Conservation (phyloP, 1,140 invertebrate species). For the Lutraria rhynchaena region DNA sequence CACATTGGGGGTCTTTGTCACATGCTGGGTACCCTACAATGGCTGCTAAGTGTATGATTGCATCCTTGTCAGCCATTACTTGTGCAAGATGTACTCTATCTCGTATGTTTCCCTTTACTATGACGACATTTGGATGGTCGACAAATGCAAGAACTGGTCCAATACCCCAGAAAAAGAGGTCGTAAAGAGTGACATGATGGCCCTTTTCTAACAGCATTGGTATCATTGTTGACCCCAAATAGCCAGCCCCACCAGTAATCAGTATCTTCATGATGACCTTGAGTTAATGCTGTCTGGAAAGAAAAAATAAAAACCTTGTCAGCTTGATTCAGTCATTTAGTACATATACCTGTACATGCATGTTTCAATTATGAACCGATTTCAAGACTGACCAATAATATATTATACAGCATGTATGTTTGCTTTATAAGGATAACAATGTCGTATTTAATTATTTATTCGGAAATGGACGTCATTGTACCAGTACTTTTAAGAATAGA, state of each 20-base stretch:
- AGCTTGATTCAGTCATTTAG: too few species aligned
- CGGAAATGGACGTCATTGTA: too few species aligned
- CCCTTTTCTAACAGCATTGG: conserved; percentile 73
- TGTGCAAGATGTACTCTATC: conserved; percentile 63
- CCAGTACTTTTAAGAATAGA: too few species aligned
- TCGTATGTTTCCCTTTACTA: conserved; percentile 71
- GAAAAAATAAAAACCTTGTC: too few species aligned
- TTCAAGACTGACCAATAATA: too few species aligned
- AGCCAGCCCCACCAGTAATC: conserved; percentile 76
- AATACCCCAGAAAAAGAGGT: conserved; percentile 74
- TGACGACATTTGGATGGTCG: conserved; percentile 65
- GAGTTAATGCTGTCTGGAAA: too few species aligned
- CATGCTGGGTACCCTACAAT: conserved; percentile 79
- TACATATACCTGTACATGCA: too few species aligned
- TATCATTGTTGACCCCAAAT: conserved; percentile 73
- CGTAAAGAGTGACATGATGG: conserved; percentile 75
- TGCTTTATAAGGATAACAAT: too few species aligned
- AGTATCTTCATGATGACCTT: conserved; percentile 65
- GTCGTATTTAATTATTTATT: too few species aligned
- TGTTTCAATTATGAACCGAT: too few species aligned
- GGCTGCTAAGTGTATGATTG: conserved; percentile 75
- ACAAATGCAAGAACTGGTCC: conserved; percentile 65
- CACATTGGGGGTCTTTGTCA: conserved; percentile 72
- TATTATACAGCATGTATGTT: too few species aligned
- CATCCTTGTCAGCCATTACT: conserved; percentile 67